These are phyloP conservation scores for Poeciliopsis presidionis DNA, from an alignment of 2,797 vertebrate species.

Conservation along the genomic window DNA sequence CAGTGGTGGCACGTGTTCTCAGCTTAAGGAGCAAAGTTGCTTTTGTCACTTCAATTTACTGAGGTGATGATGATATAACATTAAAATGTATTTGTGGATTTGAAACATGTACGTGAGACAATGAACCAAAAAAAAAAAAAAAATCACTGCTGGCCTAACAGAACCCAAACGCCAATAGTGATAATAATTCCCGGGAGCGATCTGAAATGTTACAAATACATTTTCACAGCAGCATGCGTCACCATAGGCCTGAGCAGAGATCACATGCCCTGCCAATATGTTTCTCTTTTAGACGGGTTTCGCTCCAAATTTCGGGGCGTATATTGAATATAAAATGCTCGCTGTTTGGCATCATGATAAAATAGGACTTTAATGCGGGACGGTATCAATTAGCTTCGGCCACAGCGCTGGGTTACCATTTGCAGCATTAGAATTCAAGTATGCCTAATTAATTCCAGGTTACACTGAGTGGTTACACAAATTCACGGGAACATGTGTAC, in stretches of 20 bases:
- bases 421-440: conserved; percentile 40
- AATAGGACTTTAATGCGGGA: conserved; percentile 15
- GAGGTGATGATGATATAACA: too few relatives aligned
- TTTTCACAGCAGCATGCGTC: not conserved
- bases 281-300: not conserved
- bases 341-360: conserved; percentile 37
- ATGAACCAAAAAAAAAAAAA: too few relatives aligned
- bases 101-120: not conserved
- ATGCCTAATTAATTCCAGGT: conserved; percentile 69
- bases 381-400: conserved; percentile 2
- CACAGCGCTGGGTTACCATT: conserved; percentile 31
- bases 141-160: too few relatives aligned
- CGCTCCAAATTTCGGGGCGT: not conserved
- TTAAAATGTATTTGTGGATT: not conserved
- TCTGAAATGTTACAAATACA: not conserved
- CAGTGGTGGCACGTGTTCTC: not conserved
- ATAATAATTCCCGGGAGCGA: too few relatives aligned
- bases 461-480: conserved; percentile 57
- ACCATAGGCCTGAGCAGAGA: not conserved
- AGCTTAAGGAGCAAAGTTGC: not conserved
- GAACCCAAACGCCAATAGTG: too few relatives aligned
- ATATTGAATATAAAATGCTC: conserved; percentile 5
- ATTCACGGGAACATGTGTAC: conserved; percentile 53
- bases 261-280: not conserved
- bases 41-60: not conserved